Conservation (phyloP, 2,113 vertebrate genomes). For the Rhea pennata region DNA sequence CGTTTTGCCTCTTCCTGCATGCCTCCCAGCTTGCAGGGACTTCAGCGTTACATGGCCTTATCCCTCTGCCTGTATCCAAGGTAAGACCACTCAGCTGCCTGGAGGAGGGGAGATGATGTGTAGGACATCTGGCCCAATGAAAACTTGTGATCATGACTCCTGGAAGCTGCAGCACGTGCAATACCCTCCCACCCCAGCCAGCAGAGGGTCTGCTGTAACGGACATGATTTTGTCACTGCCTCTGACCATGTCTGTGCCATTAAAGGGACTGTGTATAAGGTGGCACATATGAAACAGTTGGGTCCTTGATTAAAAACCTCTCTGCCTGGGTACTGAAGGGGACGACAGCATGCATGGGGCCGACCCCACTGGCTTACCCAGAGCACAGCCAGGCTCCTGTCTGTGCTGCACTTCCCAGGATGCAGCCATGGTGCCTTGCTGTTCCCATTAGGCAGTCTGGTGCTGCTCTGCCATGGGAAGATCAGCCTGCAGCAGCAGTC, state of each 20-base stretch:
- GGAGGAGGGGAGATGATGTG: neutral
- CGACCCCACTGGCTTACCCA: too few relatives aligned
- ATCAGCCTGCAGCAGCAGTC: neutral
- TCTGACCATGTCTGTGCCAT: neutral
- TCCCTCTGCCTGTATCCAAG: neutral
- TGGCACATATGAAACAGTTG: neutral
- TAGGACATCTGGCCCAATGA: neutral
- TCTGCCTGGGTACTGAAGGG: rapidly evolving
- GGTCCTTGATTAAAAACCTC: neutral
- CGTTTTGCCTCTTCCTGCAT: too few relatives aligned
- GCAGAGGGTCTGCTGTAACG: too few relatives aligned
- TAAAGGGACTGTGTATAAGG: too few relatives aligned
- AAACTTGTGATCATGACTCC: rapidly evolving
- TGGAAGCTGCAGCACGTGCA: neutral
- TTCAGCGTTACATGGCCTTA: neutral
- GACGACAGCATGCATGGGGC: neutral
- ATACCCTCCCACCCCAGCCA: neutral
- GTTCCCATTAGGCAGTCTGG: neutral
- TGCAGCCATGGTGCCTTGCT: rapidly evolving
- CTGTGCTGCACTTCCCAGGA: neutral
- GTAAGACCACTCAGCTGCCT: neutral
- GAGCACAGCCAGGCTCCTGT: rapidly evolving
- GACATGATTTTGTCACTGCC: neutral
- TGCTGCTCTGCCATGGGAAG: neutral
- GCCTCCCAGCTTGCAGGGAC: neutral